A percentile compares a stretch with the other conserved stretches of the same genome.
phyloP scores from a whole-genome alignment of 2,797 vertebrate species.

The Etheostoma nigrum region DNA sequence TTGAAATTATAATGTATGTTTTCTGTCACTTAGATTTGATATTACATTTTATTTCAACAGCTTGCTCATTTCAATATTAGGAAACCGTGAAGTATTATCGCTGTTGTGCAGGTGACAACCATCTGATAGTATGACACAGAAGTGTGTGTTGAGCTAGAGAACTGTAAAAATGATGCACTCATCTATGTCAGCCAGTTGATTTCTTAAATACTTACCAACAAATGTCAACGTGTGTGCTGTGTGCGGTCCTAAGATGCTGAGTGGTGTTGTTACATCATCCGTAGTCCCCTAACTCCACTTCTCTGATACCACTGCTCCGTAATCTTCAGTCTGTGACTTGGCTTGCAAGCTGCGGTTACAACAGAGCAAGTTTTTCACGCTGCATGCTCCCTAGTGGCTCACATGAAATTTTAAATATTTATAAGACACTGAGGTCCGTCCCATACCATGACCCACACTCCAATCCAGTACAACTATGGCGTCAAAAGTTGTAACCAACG shows the following conservation, averaged over 20 bases:
- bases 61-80: conserved; percentile 8
- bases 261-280: background rate
- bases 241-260: background rate
- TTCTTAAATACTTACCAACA: background rate
- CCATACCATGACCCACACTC: background rate
- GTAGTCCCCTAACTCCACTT: background rate
- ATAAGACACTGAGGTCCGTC: background rate
- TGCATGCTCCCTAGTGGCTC: conserved; percentile 10
- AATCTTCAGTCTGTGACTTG: background rate
- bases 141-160: background rate
- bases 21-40: conserved; percentile 4
- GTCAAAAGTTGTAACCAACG: background rate
- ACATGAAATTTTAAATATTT: conserved; percentile 21
- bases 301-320: background rate
- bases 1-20: conserved; percentile 5
- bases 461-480: background rate
- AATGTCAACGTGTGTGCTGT: conserved; percentile 6
- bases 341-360: conserved; percentile 1
- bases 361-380: background rate
- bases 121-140: background rate
- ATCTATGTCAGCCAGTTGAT: conserved; percentile 1
- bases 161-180: background rate
- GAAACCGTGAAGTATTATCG: background rate
- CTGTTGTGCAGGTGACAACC: background rate
- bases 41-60: conserved; percentile 20